Conservation (phyloP, 2,113 vertebrate species). For the Sus scrofa region DNA sequence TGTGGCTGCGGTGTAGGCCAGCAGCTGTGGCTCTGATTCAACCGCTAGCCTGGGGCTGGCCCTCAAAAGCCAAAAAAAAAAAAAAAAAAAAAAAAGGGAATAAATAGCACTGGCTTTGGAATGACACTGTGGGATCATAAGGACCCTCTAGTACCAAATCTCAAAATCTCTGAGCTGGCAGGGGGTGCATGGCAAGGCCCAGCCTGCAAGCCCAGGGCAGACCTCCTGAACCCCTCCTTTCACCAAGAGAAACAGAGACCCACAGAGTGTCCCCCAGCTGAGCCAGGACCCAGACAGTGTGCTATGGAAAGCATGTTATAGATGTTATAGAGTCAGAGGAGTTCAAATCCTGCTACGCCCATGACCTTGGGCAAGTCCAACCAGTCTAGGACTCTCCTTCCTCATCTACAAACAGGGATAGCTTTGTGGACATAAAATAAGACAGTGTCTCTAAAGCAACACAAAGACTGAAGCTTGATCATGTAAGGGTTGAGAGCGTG, state of each 20-base stretch:
- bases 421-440: background rate
- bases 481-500: background rate
- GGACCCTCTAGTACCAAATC: background rate
- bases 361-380: background rate
- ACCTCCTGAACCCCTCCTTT: background rate
- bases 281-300: background rate
- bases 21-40: too few relatives aligned
- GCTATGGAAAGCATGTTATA: background rate
- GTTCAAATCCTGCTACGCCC: background rate
- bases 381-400: background rate
- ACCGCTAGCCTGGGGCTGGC: too few relatives aligned
- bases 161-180: background rate
- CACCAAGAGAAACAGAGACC: background rate
- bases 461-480: background rate
- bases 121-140: background rate
- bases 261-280: background rate
- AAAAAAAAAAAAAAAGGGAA: background rate
- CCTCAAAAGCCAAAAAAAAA: too few relatives aligned
- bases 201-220: accelerated
- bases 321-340: background rate
- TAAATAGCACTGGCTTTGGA: background rate
- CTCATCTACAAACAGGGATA: background rate
- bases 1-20: too few relatives aligned
- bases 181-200: too few relatives aligned
- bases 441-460: background rate